A percentile compares a stretch with the other conserved stretches of the same genome.
phyloP scores from a whole-genome alignment of 1,140 invertebrate species.

The Brachionus sp. region DNA sequence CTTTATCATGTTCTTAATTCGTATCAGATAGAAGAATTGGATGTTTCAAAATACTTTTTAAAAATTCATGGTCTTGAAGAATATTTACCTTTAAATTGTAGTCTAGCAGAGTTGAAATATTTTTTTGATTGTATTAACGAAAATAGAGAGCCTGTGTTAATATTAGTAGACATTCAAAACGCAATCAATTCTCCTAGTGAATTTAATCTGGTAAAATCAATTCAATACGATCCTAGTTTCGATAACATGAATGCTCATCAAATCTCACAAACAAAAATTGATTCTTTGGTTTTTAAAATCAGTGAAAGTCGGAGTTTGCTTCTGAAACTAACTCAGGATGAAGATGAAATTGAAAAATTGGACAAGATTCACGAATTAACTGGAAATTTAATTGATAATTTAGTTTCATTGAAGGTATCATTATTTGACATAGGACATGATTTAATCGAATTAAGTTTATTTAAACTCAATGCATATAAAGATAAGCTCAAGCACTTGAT shows the following conservation, averaged over 20 bases:
- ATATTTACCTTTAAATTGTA: not conserved
- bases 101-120: constrained; percentile 13
- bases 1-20: constrained; percentile 9
- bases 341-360: not conserved
- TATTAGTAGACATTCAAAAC: not conserved
- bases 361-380: not conserved
- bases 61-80: constrained; percentile 44
- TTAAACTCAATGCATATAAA: not conserved
- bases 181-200: not conserved
- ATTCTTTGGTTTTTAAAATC: not conserved
- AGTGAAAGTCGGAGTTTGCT: not conserved
- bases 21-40: constrained; percentile 2
- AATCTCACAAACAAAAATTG: not conserved
- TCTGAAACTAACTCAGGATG: not conserved
- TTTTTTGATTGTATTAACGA: constrained; percentile 34
- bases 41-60: constrained; percentile 18
- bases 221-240: not conserved
- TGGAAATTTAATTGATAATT: not conserved
- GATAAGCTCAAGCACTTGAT: not conserved
- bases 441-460: not conserved
- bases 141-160: constrained; percentile 27
- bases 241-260: not conserved
- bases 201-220: not conserved
- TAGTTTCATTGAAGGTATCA: not conserved
- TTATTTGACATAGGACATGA: not conserved